Evolutionary conservation across 2,113 vertebrate genomes (phyloP).

Genomic region (Apteryx mantelli): DNA sequence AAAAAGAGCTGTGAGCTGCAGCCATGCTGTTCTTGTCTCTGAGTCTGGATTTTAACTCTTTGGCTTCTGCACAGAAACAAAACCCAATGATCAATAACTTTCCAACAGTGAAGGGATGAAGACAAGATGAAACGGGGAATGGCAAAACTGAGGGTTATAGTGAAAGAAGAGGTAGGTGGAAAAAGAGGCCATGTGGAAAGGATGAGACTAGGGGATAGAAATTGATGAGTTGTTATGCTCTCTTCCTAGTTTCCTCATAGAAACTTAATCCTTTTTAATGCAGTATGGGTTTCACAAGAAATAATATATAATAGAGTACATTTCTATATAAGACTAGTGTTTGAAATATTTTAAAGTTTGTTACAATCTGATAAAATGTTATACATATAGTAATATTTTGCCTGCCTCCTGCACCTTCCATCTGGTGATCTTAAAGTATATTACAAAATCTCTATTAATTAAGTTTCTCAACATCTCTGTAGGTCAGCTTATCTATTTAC

Average conservation of each 20-base stretch:
- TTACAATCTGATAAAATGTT: not conserved
- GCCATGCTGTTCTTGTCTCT: rapidly evolving
- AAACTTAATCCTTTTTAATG: not conserved
- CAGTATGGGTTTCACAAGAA: not conserved
- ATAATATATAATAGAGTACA: not conserved
- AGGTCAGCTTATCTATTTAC: not conserved
- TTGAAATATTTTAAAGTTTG: not conserved
- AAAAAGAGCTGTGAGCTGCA: not conserved
- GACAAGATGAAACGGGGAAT: not conserved
- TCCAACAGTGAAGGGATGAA: not conserved
- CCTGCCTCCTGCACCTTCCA: not conserved
- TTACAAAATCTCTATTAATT: not conserved
- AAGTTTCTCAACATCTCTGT: not conserved
- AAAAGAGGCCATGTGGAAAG: not conserved
- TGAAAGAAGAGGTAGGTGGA: not conserved
- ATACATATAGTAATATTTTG: not conserved
- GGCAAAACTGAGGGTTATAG: not conserved
- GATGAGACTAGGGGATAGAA: not conserved
- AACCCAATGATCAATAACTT: constrained; percentile 4
- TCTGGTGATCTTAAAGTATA: not conserved
- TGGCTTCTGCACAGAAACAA: not conserved
- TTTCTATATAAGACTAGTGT: not conserved
- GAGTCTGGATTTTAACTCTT: not conserved
- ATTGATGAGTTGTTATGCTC: not conserved
- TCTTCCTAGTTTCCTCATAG: not conserved